Base-by-base conservation (phyloP, 2,797 vertebrate genomes). In the Epinephelus malabaricus region DNA sequence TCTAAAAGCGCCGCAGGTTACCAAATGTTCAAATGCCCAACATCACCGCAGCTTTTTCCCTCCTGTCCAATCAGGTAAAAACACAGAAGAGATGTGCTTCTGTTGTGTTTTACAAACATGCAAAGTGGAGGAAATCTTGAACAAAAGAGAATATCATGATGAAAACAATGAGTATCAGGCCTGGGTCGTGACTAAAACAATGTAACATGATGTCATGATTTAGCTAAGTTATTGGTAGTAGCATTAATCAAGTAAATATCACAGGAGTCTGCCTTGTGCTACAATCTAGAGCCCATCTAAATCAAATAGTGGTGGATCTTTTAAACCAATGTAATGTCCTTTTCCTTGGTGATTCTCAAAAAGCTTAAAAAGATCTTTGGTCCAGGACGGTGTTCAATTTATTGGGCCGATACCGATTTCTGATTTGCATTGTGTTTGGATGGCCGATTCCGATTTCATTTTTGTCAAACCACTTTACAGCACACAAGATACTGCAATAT, bases 1-100 rank as follows among this genome's bases (percentile, higher is more conserved):
- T 15, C 17, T 10, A 25, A 45, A 51, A 69, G 14, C 9, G 18
- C 71, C 1, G 38, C 65, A 59, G 61, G 46, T 45, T 43, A 61
- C 17, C n/a, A 47, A 69, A 55, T 45, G 56, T 60, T 65, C 21
- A 62, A 65, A 70, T 30, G 30, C 12, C 18, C 56, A 10, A 18
- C 19, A 53, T 66, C 11, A 30, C 49, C 12, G 21, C 30, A 1
- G 47, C 27, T 2, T 58, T 46, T 34, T 15, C 49, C 21, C 40
- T 46, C 30, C 17, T 19, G 62, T 58, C 17, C 50, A 59, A 19
- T 58, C 60, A 59, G 21, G 7, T 43, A 53, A 18, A 27, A 34
- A 60, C 51, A 63, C 2, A 63, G 3, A 47, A 2, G 17, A 12
- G 15, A n/a, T 3, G 1, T 10, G 23, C 5, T 13, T 38, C 43